These are phyloP conservation scores for Idaea biselata DNA, from an alignment of 2,888 invertebrate species.

Conservation along the genomic window DNA sequence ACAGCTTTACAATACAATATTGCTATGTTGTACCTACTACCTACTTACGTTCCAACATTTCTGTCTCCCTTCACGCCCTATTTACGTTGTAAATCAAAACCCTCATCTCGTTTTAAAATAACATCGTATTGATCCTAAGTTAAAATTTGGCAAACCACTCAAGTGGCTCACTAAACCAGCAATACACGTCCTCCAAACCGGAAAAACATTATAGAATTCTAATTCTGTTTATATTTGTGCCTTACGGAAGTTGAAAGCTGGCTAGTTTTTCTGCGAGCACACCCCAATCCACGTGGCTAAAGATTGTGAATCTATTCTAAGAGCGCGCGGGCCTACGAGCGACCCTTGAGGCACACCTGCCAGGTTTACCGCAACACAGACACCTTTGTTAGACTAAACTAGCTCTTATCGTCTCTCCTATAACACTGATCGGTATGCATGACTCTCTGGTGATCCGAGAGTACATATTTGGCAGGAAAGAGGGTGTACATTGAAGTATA, in stretches of 20 bases:
- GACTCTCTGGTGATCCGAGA: conserved; percentile 43
- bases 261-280: conserved; percentile 69
- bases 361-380: conserved; percentile 38
- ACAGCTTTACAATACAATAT: conserved; percentile 4
- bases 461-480: conserved; percentile 77
- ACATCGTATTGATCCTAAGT: conserved; percentile 32
- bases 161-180: conserved; percentile 56
- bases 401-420: conserved; percentile 36
- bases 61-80: conserved; percentile 25
- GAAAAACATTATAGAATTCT: conserved; percentile 77
- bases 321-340: conserved; percentile 61
- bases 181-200: conserved; percentile 59
- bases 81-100: conserved; percentile 34
- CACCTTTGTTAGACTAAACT: conserved; percentile 29
- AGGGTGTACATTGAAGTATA: conserved; percentile 79
- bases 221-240: conserved; percentile 75
- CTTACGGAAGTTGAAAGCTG: conserved; percentile 73
- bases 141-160: conserved; percentile 62
- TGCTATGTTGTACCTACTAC: conserved; percentile 11
- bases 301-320: conserved; percentile 73
- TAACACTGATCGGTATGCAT: conserved; percentile 35
- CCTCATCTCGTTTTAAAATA: conserved; percentile 31
- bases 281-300: conserved; percentile 73
- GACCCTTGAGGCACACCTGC: conserved; percentile 77
- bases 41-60: conserved; percentile 19